Evolutionary conservation across 2,113 vertebrate species (phyloP), one percentile per base, ranked within the genome.

Genomic region (Ageneiosus marmoratus): DNA sequence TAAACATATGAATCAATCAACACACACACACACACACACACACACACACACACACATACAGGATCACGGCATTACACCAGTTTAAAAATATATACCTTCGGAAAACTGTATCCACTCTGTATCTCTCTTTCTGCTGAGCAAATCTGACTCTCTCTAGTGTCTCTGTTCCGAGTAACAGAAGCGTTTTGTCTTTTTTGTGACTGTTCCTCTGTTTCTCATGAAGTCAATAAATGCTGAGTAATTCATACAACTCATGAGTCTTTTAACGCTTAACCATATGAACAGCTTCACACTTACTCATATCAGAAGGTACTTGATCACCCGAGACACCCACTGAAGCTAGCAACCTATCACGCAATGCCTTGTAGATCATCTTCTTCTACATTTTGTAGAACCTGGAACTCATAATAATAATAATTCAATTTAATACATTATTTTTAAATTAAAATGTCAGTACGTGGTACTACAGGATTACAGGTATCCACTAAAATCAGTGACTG

Each of bases 161-260:
- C 62, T 50, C 46, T 56, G 63, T 62, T 70, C 78, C 53, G 51
- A 78, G 75, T 69, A 46, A 48, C 37, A 62, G 29, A 32, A 2
- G 34, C 9, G 60, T 85, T 84, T 67, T 46, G 46, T 84, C 80
- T 58, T 82, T 29, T 29, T 79, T 79, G 79, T 41, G 53, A 72
- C 62, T 77, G 37, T 79, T 48, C 46, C 69, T 82, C 81, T 77
- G 67, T 80, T 79, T 82, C 79, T 73, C 24, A 74, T 78, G 8
- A 83, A 83, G 70, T 87, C 83, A 87, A 87, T 87, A 87, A 85
- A 87, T 41, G 51, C 50, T 84, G 69, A 85, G 44, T 60, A 73
- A 73, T 60, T 85, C 77, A 82, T 55, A 82, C 67, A 81, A 58
- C 56, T 29, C 32, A 37, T 41, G 74, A 7, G 60, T 46, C 67